Evolutionary conservation across 2,797 vertebrate species (phyloP).

Genomic region (Sebastolobus alascanus): DNA sequence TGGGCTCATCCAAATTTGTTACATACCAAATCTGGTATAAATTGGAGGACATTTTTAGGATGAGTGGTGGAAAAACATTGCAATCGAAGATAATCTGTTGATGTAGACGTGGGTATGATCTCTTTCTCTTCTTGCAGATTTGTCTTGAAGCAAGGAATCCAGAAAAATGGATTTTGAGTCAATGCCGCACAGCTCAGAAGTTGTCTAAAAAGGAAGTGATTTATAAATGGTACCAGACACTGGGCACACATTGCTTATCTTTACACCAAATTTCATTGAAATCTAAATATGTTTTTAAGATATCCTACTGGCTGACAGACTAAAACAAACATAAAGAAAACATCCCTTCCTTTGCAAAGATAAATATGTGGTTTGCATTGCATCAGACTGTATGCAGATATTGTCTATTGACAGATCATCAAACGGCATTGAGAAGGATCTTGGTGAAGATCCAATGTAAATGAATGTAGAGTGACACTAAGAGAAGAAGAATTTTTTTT

Average conservation of each 20-base stretch:
- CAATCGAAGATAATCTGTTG: neutral
- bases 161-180: neutral
- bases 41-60: neutral
- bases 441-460: neutral
- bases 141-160: neutral
- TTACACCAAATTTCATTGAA: neutral
- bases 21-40: neutral
- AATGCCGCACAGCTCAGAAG: neutral
- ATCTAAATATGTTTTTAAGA: neutral
- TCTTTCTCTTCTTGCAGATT: neutral
- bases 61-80: neutral
- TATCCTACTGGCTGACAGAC: neutral
- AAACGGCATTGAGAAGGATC: neutral
- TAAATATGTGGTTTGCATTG: slow-evolving; percentile 6
- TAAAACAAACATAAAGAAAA: neutral
- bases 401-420: slow-evolving; percentile 20
- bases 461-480: slow-evolving; percentile 14
- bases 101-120: neutral
- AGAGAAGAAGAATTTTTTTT: neutral
- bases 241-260: neutral
- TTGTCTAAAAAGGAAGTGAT: neutral
- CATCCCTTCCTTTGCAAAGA: neutral
- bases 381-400: neutral
- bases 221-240: neutral
- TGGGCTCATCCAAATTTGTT: neutral